Evolutionary conservation across 2,113 vertebrate genomes (phyloP).

Genomic region (Menidia beryllina): DNA sequence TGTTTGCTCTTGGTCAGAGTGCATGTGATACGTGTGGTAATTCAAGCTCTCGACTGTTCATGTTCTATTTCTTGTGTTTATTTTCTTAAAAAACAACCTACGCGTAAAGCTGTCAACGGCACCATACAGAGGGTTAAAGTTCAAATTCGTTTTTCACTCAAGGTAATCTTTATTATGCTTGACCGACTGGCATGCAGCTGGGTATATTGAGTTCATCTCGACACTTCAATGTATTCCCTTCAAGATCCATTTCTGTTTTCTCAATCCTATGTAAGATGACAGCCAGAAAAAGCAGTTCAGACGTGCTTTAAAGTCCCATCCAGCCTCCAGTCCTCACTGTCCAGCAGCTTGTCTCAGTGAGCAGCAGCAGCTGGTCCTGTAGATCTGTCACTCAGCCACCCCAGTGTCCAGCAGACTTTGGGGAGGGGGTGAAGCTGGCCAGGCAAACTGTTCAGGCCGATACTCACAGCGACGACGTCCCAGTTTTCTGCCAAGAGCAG

Average conservation of each 20-base stretch:
- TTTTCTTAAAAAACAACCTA: slow-evolving; percentile 11
- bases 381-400: slow-evolving; percentile 68
- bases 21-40: slow-evolving; percentile 7
- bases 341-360: slow-evolving; percentile 29
- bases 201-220: slow-evolving; percentile 15
- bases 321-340: slow-evolving; percentile 15
- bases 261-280: slow-evolving; percentile 19
- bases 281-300: slow-evolving; percentile 2
- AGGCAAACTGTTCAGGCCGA: slow-evolving; percentile 16
- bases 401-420: slow-evolving; percentile 18
- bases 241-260: slow-evolving; percentile 16
- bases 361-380: slow-evolving; percentile 70
- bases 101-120: slow-evolving; percentile 15
- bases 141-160: slow-evolving; percentile 44
- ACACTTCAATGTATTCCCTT: background rate
- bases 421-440: background rate
- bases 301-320: slow-evolving; percentile 22
- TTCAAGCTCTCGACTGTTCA: background rate
- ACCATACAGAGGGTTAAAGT: slow-evolving; percentile 24
- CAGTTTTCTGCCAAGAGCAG: slow-evolving; percentile 35
- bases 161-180: slow-evolving; percentile 30
- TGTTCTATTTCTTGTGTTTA: background rate
- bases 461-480: slow-evolving; percentile 14
- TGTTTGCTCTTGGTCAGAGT: slow-evolving; percentile 5
- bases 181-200: slow-evolving; percentile 9